Conservation (phyloP, 2,113 vertebrate genomes). For the Hippocampus abdominalis region DNA sequence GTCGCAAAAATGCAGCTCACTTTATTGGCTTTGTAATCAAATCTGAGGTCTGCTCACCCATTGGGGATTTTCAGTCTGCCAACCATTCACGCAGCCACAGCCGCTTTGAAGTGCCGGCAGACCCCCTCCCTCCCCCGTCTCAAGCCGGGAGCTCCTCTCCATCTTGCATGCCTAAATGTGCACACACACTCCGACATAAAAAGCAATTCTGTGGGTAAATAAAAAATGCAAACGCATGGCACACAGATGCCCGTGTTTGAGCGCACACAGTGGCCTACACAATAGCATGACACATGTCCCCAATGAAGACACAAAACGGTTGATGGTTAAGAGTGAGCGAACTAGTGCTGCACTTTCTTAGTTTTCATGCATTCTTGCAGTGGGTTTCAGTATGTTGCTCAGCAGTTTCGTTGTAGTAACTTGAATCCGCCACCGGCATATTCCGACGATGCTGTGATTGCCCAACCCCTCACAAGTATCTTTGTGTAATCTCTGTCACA, state of each 20-base stretch:
- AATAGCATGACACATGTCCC: conserved; percentile 6
- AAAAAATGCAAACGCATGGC: conserved; percentile 42
- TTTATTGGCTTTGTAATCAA: conserved; percentile 69
- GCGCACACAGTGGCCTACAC: conserved; percentile 25
- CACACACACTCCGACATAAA: conserved; percentile 44
- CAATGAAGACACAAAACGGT: conserved; percentile 34
- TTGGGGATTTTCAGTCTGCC: conserved; percentile 46
- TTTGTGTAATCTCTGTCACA: conserved; percentile 26
- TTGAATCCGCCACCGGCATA: conserved; percentile 52
- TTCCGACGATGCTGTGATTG: conserved; percentile 51
- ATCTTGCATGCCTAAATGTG: conserved; percentile 27
- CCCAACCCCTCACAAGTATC: conserved; percentile 55
- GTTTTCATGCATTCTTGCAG: conserved; percentile 37
- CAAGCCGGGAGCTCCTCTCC: conserved; percentile 26
- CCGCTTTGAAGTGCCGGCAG: conserved; percentile 54
- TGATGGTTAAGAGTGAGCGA: conserved; percentile 20
- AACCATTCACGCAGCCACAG: conserved; percentile 47
- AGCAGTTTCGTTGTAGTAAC: conserved; percentile 44
- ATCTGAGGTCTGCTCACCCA: conserved; percentile 51
- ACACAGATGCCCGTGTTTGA: conserved; percentile 45
- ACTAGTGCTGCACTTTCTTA: conserved; percentile 13
- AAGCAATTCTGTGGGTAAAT: conserved; percentile 45
- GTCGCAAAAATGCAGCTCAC: conserved; percentile 51
- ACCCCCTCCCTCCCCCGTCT: conserved; percentile 34
- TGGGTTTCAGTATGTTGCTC: conserved; percentile 42